Percentiles rank a stretch among this genome's conserved stretches.
Evolutionary conservation across 1,140 invertebrate species (phyloP).

Genomic region (Dufourea novaeangliae): DNA sequence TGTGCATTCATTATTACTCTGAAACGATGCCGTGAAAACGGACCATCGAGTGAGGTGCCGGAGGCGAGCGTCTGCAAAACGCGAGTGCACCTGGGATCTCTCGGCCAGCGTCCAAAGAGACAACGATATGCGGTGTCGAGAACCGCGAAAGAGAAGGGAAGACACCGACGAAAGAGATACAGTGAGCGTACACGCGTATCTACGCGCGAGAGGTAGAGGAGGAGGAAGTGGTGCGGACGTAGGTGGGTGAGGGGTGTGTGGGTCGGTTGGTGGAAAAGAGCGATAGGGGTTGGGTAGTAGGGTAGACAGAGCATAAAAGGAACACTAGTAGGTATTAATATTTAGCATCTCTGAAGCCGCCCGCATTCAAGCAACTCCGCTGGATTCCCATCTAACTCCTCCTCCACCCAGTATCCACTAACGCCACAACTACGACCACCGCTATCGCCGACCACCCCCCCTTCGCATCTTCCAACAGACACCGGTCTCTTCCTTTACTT

Average conservation of each 20-base stretch:
- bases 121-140: constrained; percentile 23
- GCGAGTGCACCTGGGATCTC: background rate
- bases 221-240: background rate
- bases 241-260: constrained; percentile 7
- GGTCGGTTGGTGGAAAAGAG: constrained; percentile 47
- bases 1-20: constrained; percentile 40
- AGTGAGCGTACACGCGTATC: constrained; percentile 35
- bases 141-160: constrained; percentile 36
- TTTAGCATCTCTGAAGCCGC: constrained; percentile 79
- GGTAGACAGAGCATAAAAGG: constrained; percentile 68
- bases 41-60: constrained; percentile 54
- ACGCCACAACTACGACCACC: constrained; percentile 9
- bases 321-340: constrained; percentile 81
- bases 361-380: constrained; percentile 76
- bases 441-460: constrained; percentile 40
- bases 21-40: constrained; percentile 40
- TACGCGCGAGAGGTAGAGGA: constrained; percentile 14
- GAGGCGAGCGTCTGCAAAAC: constrained; percentile 55
- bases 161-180: constrained; percentile 50
- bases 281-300: constrained; percentile 51
- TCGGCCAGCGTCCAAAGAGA: constrained; percentile 59
- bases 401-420: constrained; percentile 16
- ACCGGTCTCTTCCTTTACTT: constrained; percentile 72
- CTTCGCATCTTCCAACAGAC: constrained; percentile 58
- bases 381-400: constrained; percentile 65